phyloP scores from a whole-genome alignment of 2,888 invertebrate species.

The Mantis religiosa region DNA sequence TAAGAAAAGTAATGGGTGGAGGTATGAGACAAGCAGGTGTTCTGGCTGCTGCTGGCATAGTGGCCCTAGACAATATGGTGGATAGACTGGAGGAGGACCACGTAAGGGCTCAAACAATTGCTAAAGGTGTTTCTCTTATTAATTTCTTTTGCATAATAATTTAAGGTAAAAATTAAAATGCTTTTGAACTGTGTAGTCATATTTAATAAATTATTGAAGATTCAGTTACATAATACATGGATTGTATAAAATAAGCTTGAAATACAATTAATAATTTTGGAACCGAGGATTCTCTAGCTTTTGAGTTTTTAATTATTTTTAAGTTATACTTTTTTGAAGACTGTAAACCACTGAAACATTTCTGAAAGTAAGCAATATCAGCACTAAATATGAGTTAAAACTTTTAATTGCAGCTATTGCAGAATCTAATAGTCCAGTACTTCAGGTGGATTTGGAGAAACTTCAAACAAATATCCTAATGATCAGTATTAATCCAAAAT shows the following conservation, averaged over 20 bases:
- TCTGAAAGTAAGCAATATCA: background rate
- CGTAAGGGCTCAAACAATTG: slow-evolving; percentile 60
- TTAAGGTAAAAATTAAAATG: no score
- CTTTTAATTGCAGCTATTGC: slow-evolving; percentile 51
- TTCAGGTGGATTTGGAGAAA: slow-evolving; percentile 57
- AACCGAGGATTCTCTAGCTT: no score
- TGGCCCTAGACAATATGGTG: slow-evolving; percentile 75
- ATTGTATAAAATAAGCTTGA: no score
- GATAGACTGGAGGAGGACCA: slow-evolving; percentile 74
- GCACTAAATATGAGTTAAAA: background rate
- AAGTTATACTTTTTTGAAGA: no score
- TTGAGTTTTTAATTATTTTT: no score
- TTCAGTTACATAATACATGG: no score
- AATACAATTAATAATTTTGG: no score
- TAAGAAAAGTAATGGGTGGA: slow-evolving; percentile 86
- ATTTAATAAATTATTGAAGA: no score
- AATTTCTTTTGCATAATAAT: no score
- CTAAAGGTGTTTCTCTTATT: slow-evolving; percentile 51
- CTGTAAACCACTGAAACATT: no score
- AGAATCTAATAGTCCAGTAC: slow-evolving; percentile 55
- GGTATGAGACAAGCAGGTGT: slow-evolving; percentile 92
- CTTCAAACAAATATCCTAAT: slow-evolving; percentile 75
- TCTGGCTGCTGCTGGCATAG: slow-evolving; percentile 83
- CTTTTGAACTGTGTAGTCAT: no score
- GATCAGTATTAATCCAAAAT: slow-evolving; percentile 52